phyloP scores from a whole-genome alignment of 2,888 invertebrate genomes.

The Luperina nickerlii region DNA sequence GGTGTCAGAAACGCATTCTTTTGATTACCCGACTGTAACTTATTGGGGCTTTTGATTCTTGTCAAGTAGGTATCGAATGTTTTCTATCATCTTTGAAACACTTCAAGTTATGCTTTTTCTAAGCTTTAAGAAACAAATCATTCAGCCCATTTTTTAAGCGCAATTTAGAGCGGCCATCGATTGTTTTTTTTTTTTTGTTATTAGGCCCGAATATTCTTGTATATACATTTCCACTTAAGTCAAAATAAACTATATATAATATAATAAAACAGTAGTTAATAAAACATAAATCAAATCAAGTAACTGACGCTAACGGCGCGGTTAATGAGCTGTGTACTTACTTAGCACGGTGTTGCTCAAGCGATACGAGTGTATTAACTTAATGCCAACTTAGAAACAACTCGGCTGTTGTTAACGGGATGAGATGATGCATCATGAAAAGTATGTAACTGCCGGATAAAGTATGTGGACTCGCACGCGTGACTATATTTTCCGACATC shows the following conservation, averaged over 20 bases:
- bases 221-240: not conserved
- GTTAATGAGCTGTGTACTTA: conserved; percentile 56
- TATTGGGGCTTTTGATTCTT: too few relatives aligned
- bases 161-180: too few relatives aligned
- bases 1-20: too few relatives aligned
- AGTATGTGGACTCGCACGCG: not conserved
- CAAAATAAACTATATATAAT: conserved; percentile 4
- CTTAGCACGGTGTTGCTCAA: conserved; percentile 29
- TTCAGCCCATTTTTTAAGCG: too few relatives aligned
- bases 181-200: too few relatives aligned
- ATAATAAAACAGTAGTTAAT: conserved; percentile 11
- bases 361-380: conserved; percentile 28
- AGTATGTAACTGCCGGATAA: not conserved
- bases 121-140: too few relatives aligned
- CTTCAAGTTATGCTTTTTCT: too few relatives aligned
- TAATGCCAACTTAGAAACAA: conserved; percentile 27
- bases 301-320: conserved; percentile 40
- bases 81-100: too few relatives aligned
- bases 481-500: too few relatives aligned
- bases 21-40: too few relatives aligned
- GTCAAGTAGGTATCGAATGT: too few relatives aligned
- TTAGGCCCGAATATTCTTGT: too few relatives aligned
- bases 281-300: conserved; percentile 51
- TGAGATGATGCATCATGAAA: conserved; percentile 20
- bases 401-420: conserved; percentile 21